Evolutionary conservation across 2,888 invertebrate species (phyloP).

Genomic region (Apoderus coryli): DNA sequence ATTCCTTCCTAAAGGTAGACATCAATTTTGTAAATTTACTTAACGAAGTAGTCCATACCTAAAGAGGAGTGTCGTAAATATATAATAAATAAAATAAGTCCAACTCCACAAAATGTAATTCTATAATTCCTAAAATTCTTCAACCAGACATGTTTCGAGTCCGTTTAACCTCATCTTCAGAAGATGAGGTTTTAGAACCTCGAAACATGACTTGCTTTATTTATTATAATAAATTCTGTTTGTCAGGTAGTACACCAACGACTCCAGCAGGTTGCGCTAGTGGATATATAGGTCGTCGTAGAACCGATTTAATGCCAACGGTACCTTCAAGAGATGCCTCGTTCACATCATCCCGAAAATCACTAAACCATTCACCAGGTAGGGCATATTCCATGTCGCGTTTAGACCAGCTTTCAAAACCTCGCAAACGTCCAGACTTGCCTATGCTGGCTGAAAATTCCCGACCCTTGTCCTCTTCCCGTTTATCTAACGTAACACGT

Average conservation of each 20-base stretch:
- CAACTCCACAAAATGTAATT: too few species aligned
- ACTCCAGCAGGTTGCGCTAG: conserved; percentile 51
- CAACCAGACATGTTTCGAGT: too few species aligned
- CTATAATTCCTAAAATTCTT: too few species aligned
- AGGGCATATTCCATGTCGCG: conserved; percentile 91
- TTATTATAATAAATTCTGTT: too few species aligned
- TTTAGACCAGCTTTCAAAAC: conserved; percentile 71
- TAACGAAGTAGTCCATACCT: too few species aligned
- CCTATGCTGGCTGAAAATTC: conserved; percentile 29
- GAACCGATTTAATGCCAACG: conserved; percentile 84
- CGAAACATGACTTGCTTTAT: too few species aligned
- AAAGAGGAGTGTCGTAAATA: too few species aligned
- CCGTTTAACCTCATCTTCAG: too few species aligned
- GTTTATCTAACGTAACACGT: conserved; percentile 41
- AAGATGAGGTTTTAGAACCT: too few species aligned
- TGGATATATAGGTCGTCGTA: conserved; percentile 60
- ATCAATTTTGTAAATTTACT: too few species aligned
- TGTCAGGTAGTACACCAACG: conserved; percentile 24
- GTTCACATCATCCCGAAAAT: conserved; percentile 36
- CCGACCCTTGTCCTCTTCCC: conserved; percentile 26
- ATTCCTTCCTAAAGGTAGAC: too few species aligned
- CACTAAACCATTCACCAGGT: conserved; percentile 40
- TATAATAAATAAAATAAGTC: too few species aligned
- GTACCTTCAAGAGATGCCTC: conserved; percentile 57
- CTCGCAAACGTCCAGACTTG: conserved; percentile 35